Evolutionary conservation across 2,113 vertebrate species (phyloP).

Genomic region (Leuciscus idus): DNA sequence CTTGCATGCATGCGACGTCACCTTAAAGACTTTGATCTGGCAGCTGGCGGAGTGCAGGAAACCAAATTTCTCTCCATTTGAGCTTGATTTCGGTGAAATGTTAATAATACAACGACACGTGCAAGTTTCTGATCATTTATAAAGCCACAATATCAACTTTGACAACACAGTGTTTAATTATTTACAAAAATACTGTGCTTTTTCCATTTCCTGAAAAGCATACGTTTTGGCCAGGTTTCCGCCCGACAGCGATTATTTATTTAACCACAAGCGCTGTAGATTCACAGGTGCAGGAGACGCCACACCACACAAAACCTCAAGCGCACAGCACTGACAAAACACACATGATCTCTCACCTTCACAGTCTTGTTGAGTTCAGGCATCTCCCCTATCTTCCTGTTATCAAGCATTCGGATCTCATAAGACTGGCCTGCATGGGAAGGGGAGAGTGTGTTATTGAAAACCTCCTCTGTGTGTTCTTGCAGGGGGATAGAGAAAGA

Average conservation of each 20-base stretch:
- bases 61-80: too few relatives aligned
- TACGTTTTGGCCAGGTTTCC: too few relatives aligned
- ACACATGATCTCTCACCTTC: constrained; percentile 82
- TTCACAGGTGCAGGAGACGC: background rate
- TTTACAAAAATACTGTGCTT: too few relatives aligned
- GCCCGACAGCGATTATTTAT: background rate
- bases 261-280: background rate
- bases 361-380: constrained; percentile 95
- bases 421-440: constrained; percentile 88
- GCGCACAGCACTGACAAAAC: background rate
- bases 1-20: constrained; percentile 56
- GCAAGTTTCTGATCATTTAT: too few relatives aligned
- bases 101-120: too few relatives aligned
- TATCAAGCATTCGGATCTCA: constrained; percentile 97
- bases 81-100: too few relatives aligned
- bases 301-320: background rate
- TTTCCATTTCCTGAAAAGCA: too few relatives aligned
- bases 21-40: constrained; percentile 99
- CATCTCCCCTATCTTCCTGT: constrained; percentile 94
- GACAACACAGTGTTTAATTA: too few relatives aligned
- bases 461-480: background rate
- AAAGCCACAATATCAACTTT: too few relatives aligned
- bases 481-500: background rate
- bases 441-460: background rate
- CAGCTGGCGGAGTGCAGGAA: constrained; percentile 93